Evolutionary conservation across 1,140 invertebrate species (phyloP).

Genomic region (Aleiodes sp.): DNA sequence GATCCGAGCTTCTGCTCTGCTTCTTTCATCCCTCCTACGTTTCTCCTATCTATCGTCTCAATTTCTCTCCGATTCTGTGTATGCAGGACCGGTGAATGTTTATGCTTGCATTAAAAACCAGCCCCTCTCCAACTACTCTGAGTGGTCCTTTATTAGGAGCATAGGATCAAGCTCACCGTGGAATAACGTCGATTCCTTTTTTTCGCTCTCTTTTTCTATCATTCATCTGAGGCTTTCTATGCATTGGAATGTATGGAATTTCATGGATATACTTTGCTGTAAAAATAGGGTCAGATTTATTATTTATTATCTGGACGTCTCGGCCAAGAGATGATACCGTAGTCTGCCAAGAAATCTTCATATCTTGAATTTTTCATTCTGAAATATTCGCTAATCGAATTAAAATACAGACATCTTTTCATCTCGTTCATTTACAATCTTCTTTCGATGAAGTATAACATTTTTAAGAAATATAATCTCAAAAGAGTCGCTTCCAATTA

Average conservation of each 20-base stretch:
- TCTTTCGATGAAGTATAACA: too few relatives aligned
- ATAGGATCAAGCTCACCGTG: slow-evolving; percentile 17
- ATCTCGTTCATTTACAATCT: too few relatives aligned
- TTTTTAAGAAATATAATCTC: too few relatives aligned
- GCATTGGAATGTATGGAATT: not conserved
- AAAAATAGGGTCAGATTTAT: not conserved
- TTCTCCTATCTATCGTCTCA: slow-evolving; percentile 36
- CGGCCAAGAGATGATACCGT: not conserved
- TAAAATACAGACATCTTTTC: too few relatives aligned
- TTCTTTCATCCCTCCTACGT: not conserved
- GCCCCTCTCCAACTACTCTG: slow-evolving; percentile 11
- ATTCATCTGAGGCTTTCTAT: too few relatives aligned
- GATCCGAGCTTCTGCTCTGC: slow-evolving; percentile 47
- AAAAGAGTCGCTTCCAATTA: too few relatives aligned
- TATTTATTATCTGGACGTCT: not conserved
- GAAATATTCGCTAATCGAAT: too few relatives aligned
- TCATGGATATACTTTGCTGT: not conserved
- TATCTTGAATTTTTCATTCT: too few relatives aligned
- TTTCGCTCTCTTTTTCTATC: too few relatives aligned
- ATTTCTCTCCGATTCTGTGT: slow-evolving; percentile 37
- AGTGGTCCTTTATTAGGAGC: slow-evolving; percentile 35
- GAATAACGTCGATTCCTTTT: not conserved
- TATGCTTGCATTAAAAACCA: slow-evolving; percentile 49
- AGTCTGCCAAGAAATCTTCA: too few relatives aligned
- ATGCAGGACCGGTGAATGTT: slow-evolving; percentile 45